These are phyloP conservation scores for Hyperoplus lanceolatus DNA, from an alignment of 2,797 vertebrate genomes.

Conservation along the genomic window DNA sequence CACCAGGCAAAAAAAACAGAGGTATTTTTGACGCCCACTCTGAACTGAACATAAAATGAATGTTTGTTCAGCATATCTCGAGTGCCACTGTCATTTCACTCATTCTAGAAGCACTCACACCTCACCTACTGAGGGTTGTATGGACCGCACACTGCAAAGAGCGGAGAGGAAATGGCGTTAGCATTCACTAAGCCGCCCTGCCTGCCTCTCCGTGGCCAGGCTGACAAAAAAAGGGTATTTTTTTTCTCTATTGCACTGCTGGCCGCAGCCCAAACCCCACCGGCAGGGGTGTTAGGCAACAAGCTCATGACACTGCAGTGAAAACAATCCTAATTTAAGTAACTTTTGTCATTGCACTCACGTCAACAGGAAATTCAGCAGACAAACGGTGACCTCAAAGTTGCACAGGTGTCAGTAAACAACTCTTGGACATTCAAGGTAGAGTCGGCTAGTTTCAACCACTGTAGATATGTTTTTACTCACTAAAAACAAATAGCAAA, in stretches of 20 bases:
- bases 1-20: constrained; percentile 46
- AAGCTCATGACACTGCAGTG: constrained; percentile 22
- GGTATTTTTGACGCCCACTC: constrained; percentile 45
- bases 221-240: constrained; percentile 50
- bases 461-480: constrained; percentile 20
- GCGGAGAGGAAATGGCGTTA: constrained; percentile 80
- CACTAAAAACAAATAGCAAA: neutral
- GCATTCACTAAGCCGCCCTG: constrained; percentile 18
- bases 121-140: constrained; percentile 79
- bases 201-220: constrained; percentile 57
- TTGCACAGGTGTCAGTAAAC: constrained; percentile 37
- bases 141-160: constrained; percentile 75
- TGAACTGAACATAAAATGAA: constrained; percentile 62
- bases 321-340: constrained; percentile 53
- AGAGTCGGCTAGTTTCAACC: neutral
- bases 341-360: constrained; percentile 56
- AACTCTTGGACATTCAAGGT: constrained; percentile 5
- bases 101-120: constrained; percentile 63
- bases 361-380: constrained; percentile 75
- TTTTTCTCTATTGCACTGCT: constrained; percentile 23
- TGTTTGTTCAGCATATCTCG: constrained; percentile 57
- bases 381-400: constrained; percentile 62
- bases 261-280: constrained; percentile 50
- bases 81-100: constrained; percentile 53
- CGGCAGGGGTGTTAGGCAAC: constrained; percentile 38